Conservation (phyloP, 2,113 vertebrate genomes). For the Chionomys nivalis region DNA sequence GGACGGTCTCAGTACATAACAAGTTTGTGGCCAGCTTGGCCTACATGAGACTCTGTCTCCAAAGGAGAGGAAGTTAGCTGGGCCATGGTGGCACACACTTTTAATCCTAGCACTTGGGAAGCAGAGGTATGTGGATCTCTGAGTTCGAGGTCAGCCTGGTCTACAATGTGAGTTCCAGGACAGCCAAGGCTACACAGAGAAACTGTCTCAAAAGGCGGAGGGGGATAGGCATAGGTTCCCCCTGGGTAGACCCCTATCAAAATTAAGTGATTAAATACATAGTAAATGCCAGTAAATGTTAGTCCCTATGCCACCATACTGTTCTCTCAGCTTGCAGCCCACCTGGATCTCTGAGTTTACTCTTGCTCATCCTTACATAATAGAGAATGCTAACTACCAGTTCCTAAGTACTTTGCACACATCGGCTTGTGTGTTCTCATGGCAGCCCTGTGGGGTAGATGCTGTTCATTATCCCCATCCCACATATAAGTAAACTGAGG, state of each 20-base stretch:
- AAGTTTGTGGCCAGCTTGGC: background rate
- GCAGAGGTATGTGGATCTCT: too few species aligned
- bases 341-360: background rate
- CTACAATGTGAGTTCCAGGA: too few species aligned
- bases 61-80: too few species aligned
- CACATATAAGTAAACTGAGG: constrained; percentile 22
- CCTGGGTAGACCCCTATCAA: background rate
- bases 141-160: too few species aligned
- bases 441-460: background rate
- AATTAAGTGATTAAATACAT: background rate
- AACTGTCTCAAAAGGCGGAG: too few species aligned
- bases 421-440: background rate
- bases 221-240: background rate
- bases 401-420: background rate
- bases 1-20: background rate
- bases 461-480: background rate
- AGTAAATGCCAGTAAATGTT: background rate
- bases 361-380: background rate
- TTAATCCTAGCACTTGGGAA: too few species aligned
- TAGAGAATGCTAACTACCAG: background rate
- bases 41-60: background rate
- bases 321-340: background rate
- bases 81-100: accelerated
- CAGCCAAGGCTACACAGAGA: too few species aligned
- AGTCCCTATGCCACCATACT: background rate